phyloP scores from a whole-genome alignment of 2,888 invertebrate species.

The Ophonus ardosiacus region DNA sequence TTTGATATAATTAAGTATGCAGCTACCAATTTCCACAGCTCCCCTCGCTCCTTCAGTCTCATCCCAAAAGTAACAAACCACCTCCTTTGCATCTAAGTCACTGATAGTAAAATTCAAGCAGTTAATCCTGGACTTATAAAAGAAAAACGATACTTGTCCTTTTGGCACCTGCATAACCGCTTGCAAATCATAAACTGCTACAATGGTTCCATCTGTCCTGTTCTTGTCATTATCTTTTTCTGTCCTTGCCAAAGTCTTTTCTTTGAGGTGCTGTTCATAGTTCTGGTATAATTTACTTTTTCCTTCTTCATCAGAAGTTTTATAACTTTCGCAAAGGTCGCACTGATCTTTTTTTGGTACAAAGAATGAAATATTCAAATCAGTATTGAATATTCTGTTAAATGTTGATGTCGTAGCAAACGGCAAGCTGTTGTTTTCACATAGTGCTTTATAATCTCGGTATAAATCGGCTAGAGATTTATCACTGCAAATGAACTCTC shows the following conservation, averaged over 20 bases:
- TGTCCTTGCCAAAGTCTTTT: slow-evolving; percentile 18
- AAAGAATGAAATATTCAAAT: slow-evolving; percentile 4
- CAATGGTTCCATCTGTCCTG: neutral
- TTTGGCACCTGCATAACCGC: slow-evolving; percentile 46
- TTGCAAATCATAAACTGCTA: slow-evolving; percentile 66
- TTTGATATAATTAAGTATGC: slow-evolving; percentile 66
- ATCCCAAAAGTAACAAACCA: slow-evolving; percentile 69
- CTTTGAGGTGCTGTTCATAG: slow-evolving; percentile 1
- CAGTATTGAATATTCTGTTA: neutral
- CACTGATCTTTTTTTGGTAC: slow-evolving; percentile 1
- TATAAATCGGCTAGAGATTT: slow-evolving; percentile 25
- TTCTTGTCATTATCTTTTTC: slow-evolving; percentile 35
- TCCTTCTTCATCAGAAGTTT: slow-evolving; percentile 10
- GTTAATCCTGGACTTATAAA: slow-evolving; percentile 68
- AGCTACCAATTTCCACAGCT: slow-evolving; percentile 67
- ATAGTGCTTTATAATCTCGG: slow-evolving; percentile 4
- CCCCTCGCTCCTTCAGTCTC: slow-evolving; percentile 68
- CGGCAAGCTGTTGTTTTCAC: slow-evolving; percentile 9
- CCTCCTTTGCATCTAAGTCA: slow-evolving; percentile 51
- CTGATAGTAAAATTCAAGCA: slow-evolving; percentile 67
- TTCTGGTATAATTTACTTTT: neutral
- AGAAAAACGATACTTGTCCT: slow-evolving; percentile 67
- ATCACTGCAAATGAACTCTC: neutral
- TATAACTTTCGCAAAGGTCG: slow-evolving; percentile 18
- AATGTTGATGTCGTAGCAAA: neutral